Conservation (phyloP, 2,888 invertebrate species). For the Lasioglossum villosulum region DNA sequence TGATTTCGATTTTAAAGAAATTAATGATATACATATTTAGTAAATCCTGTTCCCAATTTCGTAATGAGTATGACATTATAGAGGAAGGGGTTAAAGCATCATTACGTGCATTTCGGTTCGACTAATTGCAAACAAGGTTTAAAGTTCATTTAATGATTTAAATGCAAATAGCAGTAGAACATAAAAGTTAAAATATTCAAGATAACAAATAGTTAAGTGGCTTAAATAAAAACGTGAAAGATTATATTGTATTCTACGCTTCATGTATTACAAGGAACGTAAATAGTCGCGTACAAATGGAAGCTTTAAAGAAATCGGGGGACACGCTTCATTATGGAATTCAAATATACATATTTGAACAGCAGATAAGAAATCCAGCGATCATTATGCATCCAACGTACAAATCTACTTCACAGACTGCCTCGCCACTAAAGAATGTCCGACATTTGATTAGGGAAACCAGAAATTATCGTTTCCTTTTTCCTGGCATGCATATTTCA, state of each 20-base stretch:
- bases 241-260: neutral
- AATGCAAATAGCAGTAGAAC: neutral
- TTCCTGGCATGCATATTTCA: conserved; percentile 36
- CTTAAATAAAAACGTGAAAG: neutral
- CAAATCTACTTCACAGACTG: conserved; percentile 66
- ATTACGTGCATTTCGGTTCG: neutral
- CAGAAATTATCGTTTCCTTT: conserved; percentile 24
- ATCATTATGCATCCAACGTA: conserved; percentile 71
- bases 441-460: conserved; percentile 73
- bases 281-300: conserved; percentile 44
- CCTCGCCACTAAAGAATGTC: conserved; percentile 58
- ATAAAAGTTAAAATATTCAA: neutral
- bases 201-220: neutral
- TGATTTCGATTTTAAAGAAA: neutral
- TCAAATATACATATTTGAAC: conserved; percentile 61
- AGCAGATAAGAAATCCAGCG: conserved; percentile 48
- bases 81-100: neutral
- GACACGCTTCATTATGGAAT: conserved; percentile 53
- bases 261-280: conserved; percentile 24
- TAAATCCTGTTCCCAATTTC: neutral
- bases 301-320: conserved; percentile 46
- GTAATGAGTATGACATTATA: neutral
- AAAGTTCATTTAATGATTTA: neutral
- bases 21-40: neutral
- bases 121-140: neutral